phyloP scores from a whole-genome alignment of 2,113 vertebrate species.

The Poeciliopsis occidentalis region DNA sequence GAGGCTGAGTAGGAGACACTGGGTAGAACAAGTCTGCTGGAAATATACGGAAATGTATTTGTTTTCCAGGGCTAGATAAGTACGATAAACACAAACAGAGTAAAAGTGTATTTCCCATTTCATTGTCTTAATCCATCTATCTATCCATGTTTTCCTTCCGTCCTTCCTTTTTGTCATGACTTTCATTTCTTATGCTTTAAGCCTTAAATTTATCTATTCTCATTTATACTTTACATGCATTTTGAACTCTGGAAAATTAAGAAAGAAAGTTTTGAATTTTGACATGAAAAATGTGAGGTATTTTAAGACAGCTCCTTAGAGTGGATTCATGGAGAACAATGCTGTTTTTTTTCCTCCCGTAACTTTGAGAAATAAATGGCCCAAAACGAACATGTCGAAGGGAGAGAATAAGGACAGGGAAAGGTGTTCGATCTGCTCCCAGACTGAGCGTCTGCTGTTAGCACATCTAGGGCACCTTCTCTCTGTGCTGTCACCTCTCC shows the following conservation, averaged over 20 bases:
- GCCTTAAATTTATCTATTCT: background rate
- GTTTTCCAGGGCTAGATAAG: background rate
- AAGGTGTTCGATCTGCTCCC: conserved; percentile 21
- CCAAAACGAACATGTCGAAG: conserved; percentile 21
- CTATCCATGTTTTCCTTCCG: background rate
- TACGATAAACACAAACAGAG: background rate
- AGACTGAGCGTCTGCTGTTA: conserved; percentile 35
- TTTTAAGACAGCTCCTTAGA: background rate
- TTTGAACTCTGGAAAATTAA: background rate
- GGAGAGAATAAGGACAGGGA: background rate
- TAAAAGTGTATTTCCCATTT: background rate
- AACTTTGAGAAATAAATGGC: conserved; percentile 53
- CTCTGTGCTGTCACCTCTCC: conserved; percentile 65
- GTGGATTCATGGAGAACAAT: background rate
- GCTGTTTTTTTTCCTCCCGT: conserved; percentile 9
- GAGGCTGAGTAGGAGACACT: conserved; percentile 22
- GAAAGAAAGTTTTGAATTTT: background rate
- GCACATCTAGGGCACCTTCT: conserved; percentile 68
- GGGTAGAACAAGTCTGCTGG: background rate
- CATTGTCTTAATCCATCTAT: background rate
- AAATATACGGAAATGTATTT: conserved; percentile 17
- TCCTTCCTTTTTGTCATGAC: no score
- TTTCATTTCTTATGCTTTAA: background rate
- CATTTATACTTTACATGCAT: background rate
- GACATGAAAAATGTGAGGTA: background rate